Conservation (phyloP, 2,888 invertebrate genomes). For the Phania funesta region DNA sequence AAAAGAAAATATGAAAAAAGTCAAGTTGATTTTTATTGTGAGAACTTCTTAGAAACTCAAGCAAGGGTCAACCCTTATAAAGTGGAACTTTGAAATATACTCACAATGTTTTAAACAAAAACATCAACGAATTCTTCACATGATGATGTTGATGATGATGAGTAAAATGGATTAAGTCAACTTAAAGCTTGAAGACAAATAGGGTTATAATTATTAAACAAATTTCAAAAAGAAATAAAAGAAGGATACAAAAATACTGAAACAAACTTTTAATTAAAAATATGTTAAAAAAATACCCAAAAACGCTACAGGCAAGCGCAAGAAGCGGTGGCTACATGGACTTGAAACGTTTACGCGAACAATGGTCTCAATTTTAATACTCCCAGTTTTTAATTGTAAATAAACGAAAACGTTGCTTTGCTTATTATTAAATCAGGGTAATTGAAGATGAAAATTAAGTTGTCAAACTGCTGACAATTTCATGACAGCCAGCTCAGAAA, state of each 20-base stretch:
- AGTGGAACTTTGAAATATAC: slow-evolving; percentile 10
- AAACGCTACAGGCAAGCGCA: background rate
- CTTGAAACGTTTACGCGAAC: background rate
- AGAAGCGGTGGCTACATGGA: background rate
- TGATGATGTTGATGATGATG: background rate
- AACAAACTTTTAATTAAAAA: slow-evolving; percentile 34
- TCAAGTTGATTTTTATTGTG: slow-evolving; percentile 30
- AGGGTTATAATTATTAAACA: slow-evolving; percentile 30
- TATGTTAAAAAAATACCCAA: background rate
- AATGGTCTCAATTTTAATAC: background rate
- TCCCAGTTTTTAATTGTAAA: slow-evolving; percentile 40
- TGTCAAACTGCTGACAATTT: slow-evolving; percentile 57
- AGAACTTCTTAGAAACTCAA: slow-evolving; percentile 12
- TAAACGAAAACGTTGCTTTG: background rate
- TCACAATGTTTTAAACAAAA: background rate
- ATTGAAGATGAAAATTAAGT: slow-evolving; percentile 50
- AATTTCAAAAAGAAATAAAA: background rate
- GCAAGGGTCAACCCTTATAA: slow-evolving; percentile 29
- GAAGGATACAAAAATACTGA: background rate
- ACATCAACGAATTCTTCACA: slow-evolving; percentile 16
- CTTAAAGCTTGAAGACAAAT: background rate
- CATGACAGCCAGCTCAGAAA: background rate
- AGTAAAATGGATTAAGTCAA: slow-evolving; percentile 37
- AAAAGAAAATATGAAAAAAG: background rate
- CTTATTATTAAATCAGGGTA: background rate